These are phyloP conservation scores for Nyctalus aviator DNA, from an alignment of 2,797 vertebrate genomes.

Conservation along the genomic window DNA sequence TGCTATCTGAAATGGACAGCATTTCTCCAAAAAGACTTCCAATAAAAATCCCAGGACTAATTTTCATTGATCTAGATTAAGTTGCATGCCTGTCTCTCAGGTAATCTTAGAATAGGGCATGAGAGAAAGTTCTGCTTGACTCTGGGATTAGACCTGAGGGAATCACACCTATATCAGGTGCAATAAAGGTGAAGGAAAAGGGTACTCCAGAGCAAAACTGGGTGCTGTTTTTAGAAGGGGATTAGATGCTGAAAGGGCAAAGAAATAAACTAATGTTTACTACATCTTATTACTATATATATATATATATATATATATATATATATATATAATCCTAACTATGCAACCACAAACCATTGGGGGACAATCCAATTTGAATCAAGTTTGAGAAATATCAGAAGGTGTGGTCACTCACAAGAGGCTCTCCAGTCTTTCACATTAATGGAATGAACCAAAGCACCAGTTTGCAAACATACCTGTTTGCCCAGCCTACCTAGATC, in stretches of 20 bases:
- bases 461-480: background rate
- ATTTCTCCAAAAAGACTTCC: background rate
- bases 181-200: background rate
- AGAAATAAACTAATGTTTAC: background rate
- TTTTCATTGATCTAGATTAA: background rate
- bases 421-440: background rate
- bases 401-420: background rate
- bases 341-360: background rate
- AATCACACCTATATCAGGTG: background rate
- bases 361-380: background rate
- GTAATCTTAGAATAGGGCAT: background rate
- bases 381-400: background rate
- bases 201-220: background rate
- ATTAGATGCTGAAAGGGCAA: background rate
- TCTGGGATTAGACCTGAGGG: background rate
- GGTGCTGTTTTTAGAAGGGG: background rate
- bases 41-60: background rate
- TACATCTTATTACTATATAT: background rate
- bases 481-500: background rate
- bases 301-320: background rate
- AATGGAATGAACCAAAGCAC: background rate
- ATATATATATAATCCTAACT: background rate
- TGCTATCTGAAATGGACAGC: background rate
- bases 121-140: background rate
- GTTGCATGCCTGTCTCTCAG: background rate